phyloP scores from a whole-genome alignment of 2,797 vertebrate species.

The Hapalemur alaotrensis region DNA sequence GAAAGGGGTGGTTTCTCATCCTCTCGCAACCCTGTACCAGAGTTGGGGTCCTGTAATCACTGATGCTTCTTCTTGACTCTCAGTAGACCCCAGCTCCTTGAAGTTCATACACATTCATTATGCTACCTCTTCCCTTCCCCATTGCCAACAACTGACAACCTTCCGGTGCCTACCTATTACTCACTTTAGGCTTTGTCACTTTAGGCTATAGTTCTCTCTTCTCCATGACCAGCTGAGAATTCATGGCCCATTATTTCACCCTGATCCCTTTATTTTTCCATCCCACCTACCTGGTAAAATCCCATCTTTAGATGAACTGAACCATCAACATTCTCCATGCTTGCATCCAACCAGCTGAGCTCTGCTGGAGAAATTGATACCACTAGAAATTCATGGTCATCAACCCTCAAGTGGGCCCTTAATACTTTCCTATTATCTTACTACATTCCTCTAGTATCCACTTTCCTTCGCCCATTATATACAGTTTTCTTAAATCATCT shows the following conservation, averaged over 20 bases:
- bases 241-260: neutral
- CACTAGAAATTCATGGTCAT: neutral
- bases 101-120: neutral
- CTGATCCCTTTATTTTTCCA: neutral
- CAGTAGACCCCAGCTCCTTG: neutral
- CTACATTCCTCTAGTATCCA: neutral
- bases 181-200: neutral
- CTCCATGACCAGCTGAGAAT: neutral
- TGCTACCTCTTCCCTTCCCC: neutral
- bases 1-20: neutral
- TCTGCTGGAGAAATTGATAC: neutral
- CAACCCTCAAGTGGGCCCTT: neutral
- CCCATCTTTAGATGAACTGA: neutral
- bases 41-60: neutral
- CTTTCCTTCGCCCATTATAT: neutral
- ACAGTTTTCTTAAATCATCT: neutral
- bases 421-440: neutral
- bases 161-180: neutral
- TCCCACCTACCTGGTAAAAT: neutral
- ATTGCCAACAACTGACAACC: neutral
- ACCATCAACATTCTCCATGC: neutral
- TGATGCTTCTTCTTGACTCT: neutral
- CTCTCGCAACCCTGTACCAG: neutral
- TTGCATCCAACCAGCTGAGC: neutral
- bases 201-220: neutral